Percentiles rank a stretch among this genome's conserved stretches.
Evolutionary conservation across 1,140 invertebrate genomes (phyloP).

Genomic region (Drosophila triauraria): DNA sequence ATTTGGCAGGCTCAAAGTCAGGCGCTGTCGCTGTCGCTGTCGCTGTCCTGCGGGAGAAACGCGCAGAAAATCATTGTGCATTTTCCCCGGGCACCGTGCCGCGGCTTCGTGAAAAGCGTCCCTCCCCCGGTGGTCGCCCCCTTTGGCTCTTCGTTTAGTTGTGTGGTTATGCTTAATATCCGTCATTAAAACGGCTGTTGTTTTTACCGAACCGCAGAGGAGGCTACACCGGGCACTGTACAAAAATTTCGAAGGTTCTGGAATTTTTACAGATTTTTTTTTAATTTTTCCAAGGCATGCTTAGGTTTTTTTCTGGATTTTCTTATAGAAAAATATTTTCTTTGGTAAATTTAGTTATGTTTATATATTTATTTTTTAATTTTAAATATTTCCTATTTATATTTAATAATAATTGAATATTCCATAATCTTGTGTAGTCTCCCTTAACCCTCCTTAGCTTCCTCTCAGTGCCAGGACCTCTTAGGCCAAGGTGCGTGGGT

Average conservation of each 20-base stretch:
- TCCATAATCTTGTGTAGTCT: no score
- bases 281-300: no score
- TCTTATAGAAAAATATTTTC: no score
- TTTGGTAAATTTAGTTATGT: no score
- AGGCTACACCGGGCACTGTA: background rate
- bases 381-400: no score
- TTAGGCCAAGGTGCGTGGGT: constrained; percentile 33
- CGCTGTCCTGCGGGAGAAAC: constrained; percentile 30
- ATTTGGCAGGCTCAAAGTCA: constrained; percentile 73
- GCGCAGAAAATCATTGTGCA: constrained; percentile 65
- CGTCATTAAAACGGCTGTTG: constrained; percentile 79
- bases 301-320: no score
- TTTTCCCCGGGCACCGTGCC: constrained; percentile 33
- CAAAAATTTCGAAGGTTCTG: background rate
- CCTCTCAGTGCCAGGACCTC: background rate
- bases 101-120: background rate
- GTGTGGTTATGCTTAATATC: constrained; percentile 82
- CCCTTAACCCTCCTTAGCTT: background rate
- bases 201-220: constrained; percentile 22
- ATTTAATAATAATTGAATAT: no score
- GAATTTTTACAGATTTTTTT: background rate
- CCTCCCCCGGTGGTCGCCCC: background rate
- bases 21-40: constrained; percentile 9
- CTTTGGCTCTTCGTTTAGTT: constrained; percentile 43
- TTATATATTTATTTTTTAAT: no score